These are phyloP conservation scores for Anarrhichthys ocellatus DNA, from an alignment of 2,113 vertebrate genomes.

Conservation along the genomic window DNA sequence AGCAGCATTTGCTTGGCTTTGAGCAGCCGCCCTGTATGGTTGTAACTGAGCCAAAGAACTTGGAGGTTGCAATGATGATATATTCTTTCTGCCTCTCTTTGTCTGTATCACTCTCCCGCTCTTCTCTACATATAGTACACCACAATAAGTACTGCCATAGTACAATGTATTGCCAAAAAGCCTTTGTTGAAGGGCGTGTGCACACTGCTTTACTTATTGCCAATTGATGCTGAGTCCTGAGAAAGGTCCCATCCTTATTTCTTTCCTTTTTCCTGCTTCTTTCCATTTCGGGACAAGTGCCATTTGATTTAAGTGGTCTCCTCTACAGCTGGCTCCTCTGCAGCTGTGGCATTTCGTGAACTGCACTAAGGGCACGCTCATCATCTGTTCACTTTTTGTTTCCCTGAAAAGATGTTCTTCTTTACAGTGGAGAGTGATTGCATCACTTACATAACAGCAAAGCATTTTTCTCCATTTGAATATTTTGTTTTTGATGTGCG, in stretches of 20 bases:
- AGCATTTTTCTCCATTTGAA: constrained; percentile 18
- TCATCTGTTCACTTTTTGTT: constrained; percentile 26
- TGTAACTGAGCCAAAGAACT: constrained; percentile 77
- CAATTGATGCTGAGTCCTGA: constrained; percentile 35
- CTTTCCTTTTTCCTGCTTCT: neutral
- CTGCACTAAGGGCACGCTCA: constrained; percentile 34
- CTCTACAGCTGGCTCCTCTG: constrained; percentile 51
- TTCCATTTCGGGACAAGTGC: constrained; percentile 43
- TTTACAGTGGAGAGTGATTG: constrained; percentile 1
- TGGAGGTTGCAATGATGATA: constrained; percentile 36
- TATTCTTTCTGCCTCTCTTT: constrained; percentile 14
- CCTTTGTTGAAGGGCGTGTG: constrained; percentile 62
- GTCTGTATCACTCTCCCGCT: constrained; percentile 23
- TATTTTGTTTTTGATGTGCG: constrained; percentile 53
- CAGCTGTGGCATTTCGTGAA: constrained; percentile 48
- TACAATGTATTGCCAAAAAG: constrained; percentile 74
- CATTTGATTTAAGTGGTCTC: constrained; percentile 60
- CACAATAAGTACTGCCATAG: constrained; percentile 46
- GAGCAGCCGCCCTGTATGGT: constrained; percentile 32
- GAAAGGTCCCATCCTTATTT: constrained; percentile 26
- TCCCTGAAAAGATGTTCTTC: constrained; percentile 39
- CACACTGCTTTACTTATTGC: constrained; percentile 40
- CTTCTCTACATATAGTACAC: constrained; percentile 42
- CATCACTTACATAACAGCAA: constrained; percentile 19
- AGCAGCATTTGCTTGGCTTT: constrained; percentile 43